Base-by-base conservation (phyloP, 2,113 vertebrate genomes). In the Brachyistius frenatus region DNA sequence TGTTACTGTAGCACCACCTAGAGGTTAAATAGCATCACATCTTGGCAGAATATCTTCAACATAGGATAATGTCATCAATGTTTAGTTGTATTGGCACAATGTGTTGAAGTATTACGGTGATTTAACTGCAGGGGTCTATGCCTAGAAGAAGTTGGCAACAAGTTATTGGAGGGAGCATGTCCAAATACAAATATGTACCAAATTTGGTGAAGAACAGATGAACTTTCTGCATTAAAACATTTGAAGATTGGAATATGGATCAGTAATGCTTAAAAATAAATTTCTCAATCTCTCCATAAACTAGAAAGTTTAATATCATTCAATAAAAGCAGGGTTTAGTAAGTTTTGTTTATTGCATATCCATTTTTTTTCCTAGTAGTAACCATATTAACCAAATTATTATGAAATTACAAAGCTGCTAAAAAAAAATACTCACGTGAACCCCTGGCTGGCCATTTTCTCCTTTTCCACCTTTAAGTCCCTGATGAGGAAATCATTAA, bases 381-480 rank as follows among this genome's bases (percentile, higher is more conserved):
- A 23, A 23, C 23, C 23, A 23, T 23, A 23, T 23, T 23, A 23
- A 23, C 23, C 23, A 23, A 23, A 23, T 46, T 7, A 56, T 44
- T 23, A 50, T 36, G 1, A 53, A 3, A 31, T 7, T 63, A 49
- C 8, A 74, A 52, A 69, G 41, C 5, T 54, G 35, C 67, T 82
- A 9, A 62, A 23, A 64, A 62, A 1, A 52, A 1, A 52, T 49
- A 93, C 90, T 92, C 88, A 98, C 98, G 89, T 95, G 95, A 57
- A 86, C 75, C 16, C 97, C 97, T 65, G 94, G 93, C 78, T 66
- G 94, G 53, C 98, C 98, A 35, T 88, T 71, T 61, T 94, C 94
- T 94, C 98, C 98, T 63, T 88, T 94, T 87, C 95, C 95, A 81
- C 98, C 98, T 78, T 92, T 93, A 8, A 86, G 50, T 46, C 95